Evolutionary conservation across 1,140 invertebrate genomes (phyloP), one percentile per base, ranked within the genome.

Genomic region (Pachyrhynchus sulphureomaculatus): DNA sequence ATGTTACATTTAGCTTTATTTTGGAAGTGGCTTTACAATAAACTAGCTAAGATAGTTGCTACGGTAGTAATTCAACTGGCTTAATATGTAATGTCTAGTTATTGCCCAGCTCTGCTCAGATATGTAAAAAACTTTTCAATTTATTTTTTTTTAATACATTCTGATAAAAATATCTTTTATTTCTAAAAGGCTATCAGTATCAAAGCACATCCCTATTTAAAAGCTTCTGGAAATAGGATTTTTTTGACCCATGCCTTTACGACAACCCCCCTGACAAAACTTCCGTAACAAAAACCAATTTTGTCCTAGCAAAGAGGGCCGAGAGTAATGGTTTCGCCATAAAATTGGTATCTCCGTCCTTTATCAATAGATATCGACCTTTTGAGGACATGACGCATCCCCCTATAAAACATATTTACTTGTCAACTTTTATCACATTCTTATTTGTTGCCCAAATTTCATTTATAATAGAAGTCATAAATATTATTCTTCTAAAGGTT

Each of bases 381-480:
- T 51, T 51, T 59, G 47, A 41, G 45, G 36, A 41, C 57, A 51
- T 51, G 45, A 51, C 57, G 57, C 57, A 51, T 49, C 57, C 57
- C 57, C 57, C 52, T 49, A 49, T 59, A 42, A 51, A 59, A 59
- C 57, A 59, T 59, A 59, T 59, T 59, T 52, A 52, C 21, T 51
- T 59, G 57, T 59, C 57, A 52, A 59, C 45, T 59, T 59, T 59
- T 59, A 59, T 59, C 57, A 21, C 37, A 18, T 10, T 23, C 47
- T 47, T 52, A 59, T 59, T 59, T 59, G 57, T 47, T 39, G 57
- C 10, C 47, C 37, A 42, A 59, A 51, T 51, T 59, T 59, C 57
- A 48, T 59, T 59, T 42, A 59, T 59, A 59, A 59, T 59, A 34
- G 57, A 52, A 59, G 51, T 47, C 47, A 59, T 59, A 59, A 59